phyloP scores from a whole-genome alignment of 1,140 invertebrate genomes.

The Drosophila santomea region DNA sequence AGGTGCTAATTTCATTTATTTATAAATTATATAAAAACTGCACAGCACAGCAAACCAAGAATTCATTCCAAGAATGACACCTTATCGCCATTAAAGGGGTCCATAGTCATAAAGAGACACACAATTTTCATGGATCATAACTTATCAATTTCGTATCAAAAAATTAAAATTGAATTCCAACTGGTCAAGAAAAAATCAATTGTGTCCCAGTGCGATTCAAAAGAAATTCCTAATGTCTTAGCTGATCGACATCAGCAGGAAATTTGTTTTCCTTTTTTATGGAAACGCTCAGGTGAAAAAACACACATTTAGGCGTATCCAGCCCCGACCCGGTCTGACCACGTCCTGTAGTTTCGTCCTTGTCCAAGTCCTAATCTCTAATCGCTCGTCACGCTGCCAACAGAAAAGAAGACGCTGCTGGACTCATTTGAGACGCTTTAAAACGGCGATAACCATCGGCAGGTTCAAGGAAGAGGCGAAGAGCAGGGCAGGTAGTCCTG shows the following conservation, averaged over 20 bases:
- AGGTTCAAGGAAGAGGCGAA: constrained; percentile 44
- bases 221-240: constrained; percentile 34
- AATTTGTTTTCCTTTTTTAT: constrained; percentile 39
- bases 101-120: constrained; percentile 3
- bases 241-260: constrained; percentile 59
- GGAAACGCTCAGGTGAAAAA: constrained; percentile 40
- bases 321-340: constrained; percentile 36
- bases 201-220: constrained; percentile 15
- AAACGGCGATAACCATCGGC: constrained; percentile 70
- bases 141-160: constrained; percentile 23
- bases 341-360: constrained; percentile 40
- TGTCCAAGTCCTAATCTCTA: constrained; percentile 67
- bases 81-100: constrained; percentile 1
- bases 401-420: constrained; percentile 14
- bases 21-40: too few relatives aligned
- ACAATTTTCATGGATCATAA: constrained; percentile 1
- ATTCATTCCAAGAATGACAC: constrained; percentile 1
- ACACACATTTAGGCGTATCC: constrained; percentile 37
- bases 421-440: constrained; percentile 75
- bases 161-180: constrained; percentile 19
- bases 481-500: constrained; percentile 57
- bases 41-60: too few relatives aligned
- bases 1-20: too few relatives aligned
- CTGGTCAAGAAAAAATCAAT: constrained; percentile 13
- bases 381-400: constrained; percentile 76